Percentiles rank a stretch among this genome's conserved stretches.
Evolutionary conservation across 2,113 vertebrate species (phyloP).

Genomic region (Panurus biarmicus): DNA sequence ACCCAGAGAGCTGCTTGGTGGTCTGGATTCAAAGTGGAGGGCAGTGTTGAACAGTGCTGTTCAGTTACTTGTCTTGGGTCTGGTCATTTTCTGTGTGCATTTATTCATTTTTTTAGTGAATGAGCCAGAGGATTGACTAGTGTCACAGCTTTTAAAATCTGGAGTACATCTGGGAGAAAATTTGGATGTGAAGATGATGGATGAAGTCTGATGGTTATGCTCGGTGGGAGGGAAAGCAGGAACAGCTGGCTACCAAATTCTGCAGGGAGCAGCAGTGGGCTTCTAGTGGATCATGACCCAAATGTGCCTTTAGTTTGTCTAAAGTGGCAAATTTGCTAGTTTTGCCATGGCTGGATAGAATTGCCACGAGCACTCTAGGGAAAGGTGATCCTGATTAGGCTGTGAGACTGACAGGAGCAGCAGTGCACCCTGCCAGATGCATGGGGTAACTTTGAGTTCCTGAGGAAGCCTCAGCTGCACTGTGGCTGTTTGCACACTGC

Average conservation of each 20-base stretch:
- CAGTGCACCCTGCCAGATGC: neutral
- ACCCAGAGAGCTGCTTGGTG: neutral
- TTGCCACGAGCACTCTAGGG: too few species aligned
- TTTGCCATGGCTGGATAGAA: neutral
- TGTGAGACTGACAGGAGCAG: neutral
- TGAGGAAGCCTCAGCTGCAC: neutral
- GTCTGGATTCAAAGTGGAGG: neutral
- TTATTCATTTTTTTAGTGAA: neutral
- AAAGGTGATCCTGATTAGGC: neutral
- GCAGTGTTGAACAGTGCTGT: neutral
- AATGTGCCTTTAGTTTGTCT: neutral
- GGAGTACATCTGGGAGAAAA: neutral
- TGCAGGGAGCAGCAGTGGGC: neutral
- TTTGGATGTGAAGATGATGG: neutral
- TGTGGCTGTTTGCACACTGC: neutral
- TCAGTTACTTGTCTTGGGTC: neutral
- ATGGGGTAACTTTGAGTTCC: neutral
- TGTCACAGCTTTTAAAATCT: neutral
- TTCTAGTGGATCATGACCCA: neutral
- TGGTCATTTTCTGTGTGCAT: neutral
- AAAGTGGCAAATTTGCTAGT: neutral
- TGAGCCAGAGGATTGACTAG: neutral
- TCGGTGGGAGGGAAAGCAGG: neutral
- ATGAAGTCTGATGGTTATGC: neutral
- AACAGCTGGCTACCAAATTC: neutral